Conservation (phyloP, 2,113 vertebrate species). For the Dryoscopus gambensis region DNA sequence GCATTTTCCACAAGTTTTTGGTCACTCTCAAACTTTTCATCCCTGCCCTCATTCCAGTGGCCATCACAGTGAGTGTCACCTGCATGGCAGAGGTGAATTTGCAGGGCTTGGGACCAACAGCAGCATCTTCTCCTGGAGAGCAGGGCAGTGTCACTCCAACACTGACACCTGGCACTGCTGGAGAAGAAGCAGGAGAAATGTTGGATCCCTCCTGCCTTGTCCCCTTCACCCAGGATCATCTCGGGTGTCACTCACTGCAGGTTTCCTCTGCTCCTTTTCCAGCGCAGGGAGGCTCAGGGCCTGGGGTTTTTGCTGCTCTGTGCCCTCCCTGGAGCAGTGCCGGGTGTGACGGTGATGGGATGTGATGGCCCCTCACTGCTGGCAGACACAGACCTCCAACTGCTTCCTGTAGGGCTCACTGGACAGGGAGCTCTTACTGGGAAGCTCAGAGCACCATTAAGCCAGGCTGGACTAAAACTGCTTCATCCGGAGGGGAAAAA, state of each 20-base stretch:
- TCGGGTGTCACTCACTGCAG: background rate
- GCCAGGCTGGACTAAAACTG: background rate
- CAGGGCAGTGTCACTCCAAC: background rate
- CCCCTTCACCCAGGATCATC: background rate
- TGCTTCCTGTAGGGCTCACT: background rate
- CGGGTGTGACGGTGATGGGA: background rate
- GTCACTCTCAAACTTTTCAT: background rate
- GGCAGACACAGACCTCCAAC: background rate
- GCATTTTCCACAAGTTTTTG: background rate
- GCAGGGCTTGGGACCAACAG: background rate
- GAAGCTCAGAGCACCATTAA: background rate
- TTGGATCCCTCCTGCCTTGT: background rate
- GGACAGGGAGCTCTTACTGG: background rate
- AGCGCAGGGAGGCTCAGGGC: background rate
- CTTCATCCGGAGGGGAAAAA: no score
- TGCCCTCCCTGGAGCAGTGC: background rate
- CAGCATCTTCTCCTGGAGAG: background rate
- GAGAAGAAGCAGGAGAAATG: background rate
- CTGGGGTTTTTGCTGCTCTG: background rate
- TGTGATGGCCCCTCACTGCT: background rate
- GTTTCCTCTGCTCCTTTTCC: background rate
- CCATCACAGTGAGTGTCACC: background rate
- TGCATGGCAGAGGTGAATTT: background rate
- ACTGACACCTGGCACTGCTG: background rate
- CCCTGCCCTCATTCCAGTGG: background rate